Evolutionary conservation across 1,140 invertebrate genomes (phyloP), one percentile per base, ranked within the genome.

Genomic region (Drosophila rufa): DNA sequence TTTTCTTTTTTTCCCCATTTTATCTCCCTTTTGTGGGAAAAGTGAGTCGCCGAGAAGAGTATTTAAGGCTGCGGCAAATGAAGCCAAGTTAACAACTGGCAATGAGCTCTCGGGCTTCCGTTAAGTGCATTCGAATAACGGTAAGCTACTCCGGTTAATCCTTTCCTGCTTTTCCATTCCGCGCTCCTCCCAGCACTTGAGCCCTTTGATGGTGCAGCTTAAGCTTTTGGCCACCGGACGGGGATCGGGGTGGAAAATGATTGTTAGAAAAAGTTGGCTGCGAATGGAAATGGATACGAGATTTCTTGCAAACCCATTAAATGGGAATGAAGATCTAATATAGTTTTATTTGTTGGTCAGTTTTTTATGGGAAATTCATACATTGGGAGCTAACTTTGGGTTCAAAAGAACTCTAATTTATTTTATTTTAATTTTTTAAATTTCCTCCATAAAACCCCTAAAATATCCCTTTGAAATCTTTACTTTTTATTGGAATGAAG

Each of bases 41-140:
- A 40, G 43, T 4, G 40, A 65, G 33, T 33, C 45, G 53, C 42
- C 17, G 58, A 70, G 59, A 67, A 71, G 59, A 67, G 84, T 84
- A 84, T 75, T 89, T 89, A 84, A 89, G 65, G n/a, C 60, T 67
- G 64, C 48, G 70, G 64, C 75, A 68, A 77, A 77, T 77, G 64
- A 76, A 77, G 75, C 64, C 57, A 55, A 65, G 76, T 65, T 71
- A 79, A 46, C 75, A 79, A 58, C 46, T 79, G 40, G 59, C 67
- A 79, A 71, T 79, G 55, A 70, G 75, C 45, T 62, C 55, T 43
- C 9, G 53, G 22, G n/a, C 22, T 22, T 15, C 25, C 33, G 45
- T 51, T 73, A 71, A 73, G 67, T 73, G 67, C 67, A 73, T 73
- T 73, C 53, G 33, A 71, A 43, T 71, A 60, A 60, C 55, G 19